Base-by-base conservation (phyloP, 2,888 invertebrate species). In the Brachylomia viminalis region DNA sequence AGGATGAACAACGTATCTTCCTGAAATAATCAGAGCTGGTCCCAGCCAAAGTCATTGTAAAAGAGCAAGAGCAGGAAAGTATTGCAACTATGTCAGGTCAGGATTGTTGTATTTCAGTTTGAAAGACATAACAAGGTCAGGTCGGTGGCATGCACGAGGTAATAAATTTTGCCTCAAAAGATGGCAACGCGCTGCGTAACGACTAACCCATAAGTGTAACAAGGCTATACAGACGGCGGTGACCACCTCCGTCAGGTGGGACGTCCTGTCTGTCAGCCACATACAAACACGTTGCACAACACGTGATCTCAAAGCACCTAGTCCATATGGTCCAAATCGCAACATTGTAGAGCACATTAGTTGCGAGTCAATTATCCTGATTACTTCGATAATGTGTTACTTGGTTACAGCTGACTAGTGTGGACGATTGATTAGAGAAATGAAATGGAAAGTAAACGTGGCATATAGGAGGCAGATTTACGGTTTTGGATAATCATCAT, bases 321-420 rank as follows among this genome's bases (percentile, higher is more conserved):
- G 10, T 20, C 23, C 27, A 15, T 13, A 58, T 2, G 70, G 45
- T 47, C 17, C 68, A 30, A 17, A n/a, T 52, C 27, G n/a, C 67
- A 30, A 59, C 33, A 52, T 59, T 81, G 33, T 72, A 20, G n/a
- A 2, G 23, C 58, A 72, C 20, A 52, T 59, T 59, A 52, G 81
- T 80, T 49, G 49, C 20, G 20, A 56, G 80, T 7, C 58, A 52
- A 77, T 81, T 75, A 54, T 52, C n/a, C 15, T 38, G 77, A 75
- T 77, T 61, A 45, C 76, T 74, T 77, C n/a, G 59, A 52, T 52
- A 73, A 52, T 81, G 75, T 74, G 81, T 45, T 67, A 75, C 27
- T 68, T 75, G 47, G 33, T 38, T 72, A 56, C 15, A 72, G 56
- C 47, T 38, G 20, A 67, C 23, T 78, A 68, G 45, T 47, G 52